Base-by-base conservation (phyloP, 2,113 vertebrate genomes). In the Balaeniceps rex region DNA sequence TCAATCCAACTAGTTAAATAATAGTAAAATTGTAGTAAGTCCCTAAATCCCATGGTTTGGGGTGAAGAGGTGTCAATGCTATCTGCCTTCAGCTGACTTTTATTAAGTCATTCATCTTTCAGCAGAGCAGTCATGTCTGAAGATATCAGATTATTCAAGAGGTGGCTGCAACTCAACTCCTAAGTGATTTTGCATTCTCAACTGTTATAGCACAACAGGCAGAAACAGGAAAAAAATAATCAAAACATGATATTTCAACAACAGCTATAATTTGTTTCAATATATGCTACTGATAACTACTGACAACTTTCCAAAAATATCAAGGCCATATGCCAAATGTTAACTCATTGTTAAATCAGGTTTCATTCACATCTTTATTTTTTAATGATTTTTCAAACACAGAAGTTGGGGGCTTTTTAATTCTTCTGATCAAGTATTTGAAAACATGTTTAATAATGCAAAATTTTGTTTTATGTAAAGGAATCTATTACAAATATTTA, bases 241-340 rank as follows among this genome's bases (percentile, higher is more conserved):
- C 92, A 96, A 95, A 97, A 96, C 96, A 96, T 60, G 96, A 97
- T 93, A 82, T 83, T 90, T 83, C 15, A 69, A 93, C 78, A 74
- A 61, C 22, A 72, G 58, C 52, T 54, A 52, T 79, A 87, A 51
- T 93, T 96, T 92, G 68, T 95, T 97, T 97, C 98, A 97, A 42
- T 91, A 92, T 72, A 93, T 66, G 65, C 77, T 77, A 95, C 96
- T 93, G 87, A 93, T 97, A 98, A 96, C 96, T 97, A 97, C 98
- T 92, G 91, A 97, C 84, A 96, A 86, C 91, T 98, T 97, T 96
- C 93, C 90, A 96, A 83, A 98, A 98, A 98, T 97, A 98, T 60
- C 96, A 94, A 65, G 83, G 93, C 86, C 90, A 58, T 92, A 94
- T 90, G 96, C 90, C 95, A 97, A 74, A 84, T 38, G 21, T 36